Base-by-base conservation (phyloP, 2,113 vertebrate genomes). In the Manacus vitellinus region DNA sequence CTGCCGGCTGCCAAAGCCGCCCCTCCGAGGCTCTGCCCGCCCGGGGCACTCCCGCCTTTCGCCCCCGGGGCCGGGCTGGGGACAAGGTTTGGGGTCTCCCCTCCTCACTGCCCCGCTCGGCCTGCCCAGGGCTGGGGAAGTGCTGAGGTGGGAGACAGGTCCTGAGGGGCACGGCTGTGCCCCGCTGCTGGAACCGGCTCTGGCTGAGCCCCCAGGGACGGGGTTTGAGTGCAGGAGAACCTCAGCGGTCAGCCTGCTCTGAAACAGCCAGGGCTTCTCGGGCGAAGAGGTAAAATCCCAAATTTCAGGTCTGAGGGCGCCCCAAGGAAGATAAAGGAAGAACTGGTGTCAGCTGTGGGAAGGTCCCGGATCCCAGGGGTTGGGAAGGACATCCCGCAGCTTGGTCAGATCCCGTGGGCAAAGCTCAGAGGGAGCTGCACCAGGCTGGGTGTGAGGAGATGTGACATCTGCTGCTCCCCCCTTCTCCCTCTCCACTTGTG, bases 41-140 rank as follows among this genome's bases (percentile, higher is more conserved):
- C 49, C 15, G 0, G 0, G 13, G 4, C 4, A 0, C 5, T 15
- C 5, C 18, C 19, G 35, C 35, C 14, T 8, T 10, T 22, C 0
- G 0, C 62, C 21, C 7, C 0, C 2, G 27, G 22, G 41, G 17
- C 6, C 2, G 17, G 20, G 15, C 10, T 41, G 13, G 0, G 21
- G 33, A 15, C 24, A 21, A 12, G 22, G 3, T 58, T 37, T 44
- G 85, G 66, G 47, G 30, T 72, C 6, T 2, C 28, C 35, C 4
- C 22, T 46, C 6, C 2, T 6, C 15, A 6, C n/a, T 43, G 33
- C 33, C 12, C 24, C 31, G 3, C 49, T 27, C 35, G 25, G 14
- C 24, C 46, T 66, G 47, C 54, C 35, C 33, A 5, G 68, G 31
- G 28, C 4, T 14, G 3, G 37, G 35, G 33, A 9, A 5, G 2